Evolutionary conservation across 2,888 invertebrate genomes (phyloP), one percentile per base, ranked within the genome.

Genomic region (Platycheirus rosarum): DNA sequence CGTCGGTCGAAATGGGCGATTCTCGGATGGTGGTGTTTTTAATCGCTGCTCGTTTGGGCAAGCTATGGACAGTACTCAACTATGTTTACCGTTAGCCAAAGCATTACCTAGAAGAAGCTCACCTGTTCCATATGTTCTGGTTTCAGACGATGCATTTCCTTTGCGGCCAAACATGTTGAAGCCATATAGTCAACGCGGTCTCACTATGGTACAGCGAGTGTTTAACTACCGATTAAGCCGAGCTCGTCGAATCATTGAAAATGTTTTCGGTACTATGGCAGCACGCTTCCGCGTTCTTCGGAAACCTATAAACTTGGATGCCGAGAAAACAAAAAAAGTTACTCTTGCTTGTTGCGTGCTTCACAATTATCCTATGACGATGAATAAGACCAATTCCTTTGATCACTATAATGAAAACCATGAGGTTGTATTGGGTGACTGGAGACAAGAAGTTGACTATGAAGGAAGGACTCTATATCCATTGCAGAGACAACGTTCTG

Each of bases 11-110:
- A 80, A 75, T 29, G 75, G 75, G 9, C 35, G 70, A 23, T 29
- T 70, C 29, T 80, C 62, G 16, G 75, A 80, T 51, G 80, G 75
- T 9, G 63, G 71, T 11, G 63, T 71, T 23, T 66, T 76, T 16
- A 46, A 46, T 18, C 42, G 44, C 9, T 62, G 29, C 26, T n/a
- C 62, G 20, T 66, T 66, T 66, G 66, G 18, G 8, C 32, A 48
- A 49, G 51, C 11, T 6, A 13, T 66, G 66, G 49, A 66, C 14
- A 51, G n/a, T 1, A 51, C 49, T 37, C 51, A 49, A 29, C 23
- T 66, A 14, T 23, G 49, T 14, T 49, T 66, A 14, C 66, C 49
- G 8, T 9, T 9, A 49, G 49, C 13, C 18, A 20, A 23, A 20
- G 3, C 20, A 20, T 5, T 20, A 23, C 46, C n/a, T n/a, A n/a